Conservation (phyloP, 1,140 invertebrate genomes). For the Drosophila biarmipes region DNA sequence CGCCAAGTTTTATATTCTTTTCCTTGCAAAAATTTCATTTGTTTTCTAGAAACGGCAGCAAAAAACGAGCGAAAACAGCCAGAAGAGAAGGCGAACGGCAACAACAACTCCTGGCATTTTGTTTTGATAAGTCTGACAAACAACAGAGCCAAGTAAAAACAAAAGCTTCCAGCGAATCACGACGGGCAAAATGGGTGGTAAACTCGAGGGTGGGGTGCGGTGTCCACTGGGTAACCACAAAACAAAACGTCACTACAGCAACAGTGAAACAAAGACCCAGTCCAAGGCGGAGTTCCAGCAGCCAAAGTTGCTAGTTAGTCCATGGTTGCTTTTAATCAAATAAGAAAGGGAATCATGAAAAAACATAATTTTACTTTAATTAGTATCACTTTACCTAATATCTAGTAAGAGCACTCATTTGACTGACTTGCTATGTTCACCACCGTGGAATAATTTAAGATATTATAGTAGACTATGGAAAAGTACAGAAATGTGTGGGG, state of each 20-base stretch:
- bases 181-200: neutral
- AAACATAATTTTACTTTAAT: neutral
- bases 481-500: too few species aligned
- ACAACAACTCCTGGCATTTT: constrained; percentile 64
- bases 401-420: too few species aligned
- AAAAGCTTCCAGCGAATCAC: constrained; percentile 72
- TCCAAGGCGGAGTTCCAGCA: constrained; percentile 6
- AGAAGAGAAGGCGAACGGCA: constrained; percentile 32
- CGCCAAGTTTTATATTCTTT: constrained; percentile 55
- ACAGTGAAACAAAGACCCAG: constrained; percentile 33
- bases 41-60: constrained; percentile 66
- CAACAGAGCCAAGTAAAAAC: constrained; percentile 69
- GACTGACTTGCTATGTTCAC: too few species aligned
- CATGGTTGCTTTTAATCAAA: too few species aligned
- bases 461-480: too few species aligned
- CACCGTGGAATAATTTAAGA: too few species aligned
- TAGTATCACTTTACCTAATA: neutral
- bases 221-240: constrained; percentile 62
- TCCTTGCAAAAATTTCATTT: constrained; percentile 61
- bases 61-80: constrained; percentile 45
- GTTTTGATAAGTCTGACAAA: constrained; percentile 79
- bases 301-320: constrained; percentile 14
- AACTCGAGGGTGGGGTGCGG: constrained; percentile 5
- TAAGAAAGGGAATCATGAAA: too few species aligned
- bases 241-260: constrained; percentile 70